Evolutionary conservation across 2,113 vertebrate genomes (phyloP), one percentile per base, ranked within the genome.

Genomic region (Campylomormyrus tamandua): DNA sequence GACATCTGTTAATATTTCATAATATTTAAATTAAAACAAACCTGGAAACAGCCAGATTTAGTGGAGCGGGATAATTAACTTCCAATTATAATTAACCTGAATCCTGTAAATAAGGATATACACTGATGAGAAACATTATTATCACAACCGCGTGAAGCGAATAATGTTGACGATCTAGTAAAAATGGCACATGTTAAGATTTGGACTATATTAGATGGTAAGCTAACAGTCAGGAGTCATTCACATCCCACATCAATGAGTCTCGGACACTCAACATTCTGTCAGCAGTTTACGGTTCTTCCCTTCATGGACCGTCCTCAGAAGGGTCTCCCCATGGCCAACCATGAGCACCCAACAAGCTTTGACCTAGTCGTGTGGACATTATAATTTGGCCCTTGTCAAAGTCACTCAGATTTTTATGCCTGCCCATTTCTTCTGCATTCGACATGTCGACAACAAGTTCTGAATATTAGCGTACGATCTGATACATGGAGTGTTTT

Each of bases 11-110:
- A 83, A 90, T 87, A 89, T 90, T 90, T 89, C 46, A 89, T 89
- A 80, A 87, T 87, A 52, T 83, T 86, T 39, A 89, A 90, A 87
- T 91, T 91, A 91, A 90, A 86, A 27, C 31, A 31, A 90, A 91
- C 83, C 80, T 90, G 87, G 88, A 90, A 87, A 91, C 88, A 87
- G 87, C 62, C 45, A 2, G 66, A 21, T 91, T 89, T 46, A 87
- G 83, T 90, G 90, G 89, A 89, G 89, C 31, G 7, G 52, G 52
- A 21, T 21, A 21, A 21, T 56, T 56, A 35, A 91, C 90, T 90
- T 90, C 86, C 35, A 39, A 49, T 46, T n/a, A 89, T 87, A 90
- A 91, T 91, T 90, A 91, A 90, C 88, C 42, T 52, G 62, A 89
- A 87, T 91, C 89, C 88, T 87, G 19, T 58, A 80, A 80, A 0